Conservation (phyloP, 1,140 invertebrate species). For the Galendromus occidentalis region DNA sequence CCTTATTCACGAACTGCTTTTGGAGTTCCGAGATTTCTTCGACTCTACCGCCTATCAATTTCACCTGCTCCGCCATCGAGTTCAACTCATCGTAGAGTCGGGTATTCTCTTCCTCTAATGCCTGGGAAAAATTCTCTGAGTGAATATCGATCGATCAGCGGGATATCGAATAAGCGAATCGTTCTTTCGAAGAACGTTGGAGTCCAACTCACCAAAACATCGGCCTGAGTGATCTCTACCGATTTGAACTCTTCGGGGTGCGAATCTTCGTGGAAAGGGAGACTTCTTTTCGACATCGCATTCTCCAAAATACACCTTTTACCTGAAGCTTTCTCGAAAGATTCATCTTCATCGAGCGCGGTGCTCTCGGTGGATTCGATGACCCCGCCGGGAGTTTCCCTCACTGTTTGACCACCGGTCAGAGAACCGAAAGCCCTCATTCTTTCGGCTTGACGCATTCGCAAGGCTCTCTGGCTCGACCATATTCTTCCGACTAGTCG, state of each 20-base stretch:
- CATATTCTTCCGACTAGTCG: neutral
- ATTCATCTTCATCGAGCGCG: neutral
- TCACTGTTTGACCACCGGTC: neutral
- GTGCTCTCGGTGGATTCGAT: neutral
- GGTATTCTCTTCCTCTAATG: constrained; percentile 32
- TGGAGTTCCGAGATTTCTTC: constrained; percentile 88
- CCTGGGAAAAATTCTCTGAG: neutral
- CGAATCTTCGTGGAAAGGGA: neutral
- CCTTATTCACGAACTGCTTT: constrained; percentile 89
- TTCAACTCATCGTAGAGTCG: constrained; percentile 50
- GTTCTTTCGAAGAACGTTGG: neutral
- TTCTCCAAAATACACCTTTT: neutral
- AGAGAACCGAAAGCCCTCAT: neutral
- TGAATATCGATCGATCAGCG: too few relatives aligned
- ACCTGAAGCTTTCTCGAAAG: neutral
- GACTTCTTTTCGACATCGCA: neutral
- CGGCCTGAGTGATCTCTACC: neutral
- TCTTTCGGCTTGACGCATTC: constrained; percentile 8
- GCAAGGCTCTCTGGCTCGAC: constrained; percentile 8
- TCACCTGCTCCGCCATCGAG: constrained; percentile 46
- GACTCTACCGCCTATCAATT: constrained; percentile 57
- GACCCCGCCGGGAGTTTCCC: neutral
- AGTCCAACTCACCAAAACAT: constrained; percentile 15
- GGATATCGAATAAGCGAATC: too few relatives aligned
- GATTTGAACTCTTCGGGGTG: neutral